A percentile compares a stretch with the other conserved stretches of the same genome.
phyloP scores from a whole-genome alignment of 2,113 vertebrate genomes.

The Oryzias curvinotus region DNA sequence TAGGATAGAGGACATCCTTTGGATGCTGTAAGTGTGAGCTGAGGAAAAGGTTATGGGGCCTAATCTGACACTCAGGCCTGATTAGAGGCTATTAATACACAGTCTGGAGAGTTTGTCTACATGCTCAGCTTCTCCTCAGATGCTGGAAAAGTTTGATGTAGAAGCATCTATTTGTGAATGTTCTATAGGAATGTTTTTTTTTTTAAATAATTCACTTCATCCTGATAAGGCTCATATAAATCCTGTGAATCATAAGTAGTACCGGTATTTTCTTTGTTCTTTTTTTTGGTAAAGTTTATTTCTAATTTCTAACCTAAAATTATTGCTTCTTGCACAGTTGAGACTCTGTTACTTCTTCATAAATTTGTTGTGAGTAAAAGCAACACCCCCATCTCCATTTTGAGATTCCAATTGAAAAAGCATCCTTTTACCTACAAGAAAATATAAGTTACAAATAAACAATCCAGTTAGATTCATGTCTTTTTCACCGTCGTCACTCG shows the following conservation, averaged over 20 bases:
- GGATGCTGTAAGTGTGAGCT: conserved; percentile 50
- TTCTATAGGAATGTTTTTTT: conserved; percentile 2
- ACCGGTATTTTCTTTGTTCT: too few relatives aligned
- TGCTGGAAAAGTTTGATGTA: conserved; percentile 4
- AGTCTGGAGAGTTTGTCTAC: conserved; percentile 24
- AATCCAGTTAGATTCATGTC: too few relatives aligned
- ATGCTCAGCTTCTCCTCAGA: conserved; percentile 28
- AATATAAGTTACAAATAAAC: conserved; percentile 3
- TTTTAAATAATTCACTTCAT: background rate
- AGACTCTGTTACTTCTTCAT: conserved; percentile 33
- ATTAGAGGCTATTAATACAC: conserved; percentile 73
- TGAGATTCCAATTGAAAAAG: conserved; percentile 39
- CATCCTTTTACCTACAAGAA: conserved; percentile 20
- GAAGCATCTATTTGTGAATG: background rate
- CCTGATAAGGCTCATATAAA: too few relatives aligned
- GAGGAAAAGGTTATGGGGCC: conserved; percentile 67
- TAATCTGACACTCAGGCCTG: conserved; percentile 70
- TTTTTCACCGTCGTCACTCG: too few relatives aligned
- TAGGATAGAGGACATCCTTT: conserved; percentile 42
- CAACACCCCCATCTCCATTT: conserved; percentile 49
- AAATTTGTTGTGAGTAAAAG: conserved; percentile 26
- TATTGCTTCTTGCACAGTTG: conserved; percentile 1
- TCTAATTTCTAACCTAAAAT: conserved; percentile 9
- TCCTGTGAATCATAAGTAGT: too few relatives aligned
- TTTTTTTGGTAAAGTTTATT: background rate